Evolutionary conservation across 2,797 vertebrate genomes (phyloP).

Genomic region (Poecilia picta): DNA sequence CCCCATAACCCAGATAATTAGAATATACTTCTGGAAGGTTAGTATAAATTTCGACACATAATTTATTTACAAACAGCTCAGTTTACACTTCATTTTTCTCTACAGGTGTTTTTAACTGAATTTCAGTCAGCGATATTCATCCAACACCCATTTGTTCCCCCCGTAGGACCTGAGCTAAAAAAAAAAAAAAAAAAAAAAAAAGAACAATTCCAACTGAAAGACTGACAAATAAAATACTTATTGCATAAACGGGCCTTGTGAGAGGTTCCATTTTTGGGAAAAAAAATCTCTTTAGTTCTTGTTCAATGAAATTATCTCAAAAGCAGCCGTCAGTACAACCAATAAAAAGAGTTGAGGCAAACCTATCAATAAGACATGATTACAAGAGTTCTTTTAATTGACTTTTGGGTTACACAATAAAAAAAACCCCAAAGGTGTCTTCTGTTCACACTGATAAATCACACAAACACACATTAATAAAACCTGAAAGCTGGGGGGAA

Average conservation of each 20-base stretch:
- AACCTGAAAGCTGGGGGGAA: conserved; percentile 23
- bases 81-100: conserved; percentile 49
- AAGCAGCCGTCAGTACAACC: conserved; percentile 27
- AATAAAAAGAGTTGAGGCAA: conserved; percentile 56
- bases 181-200: conserved; percentile 45
- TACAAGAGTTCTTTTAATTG: conserved; percentile 45
- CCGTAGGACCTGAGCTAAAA: conserved; percentile 66
- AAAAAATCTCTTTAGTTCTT: conserved; percentile 22
- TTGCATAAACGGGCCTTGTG: conserved; percentile 34
- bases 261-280: not conserved
- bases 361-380: conserved; percentile 53
- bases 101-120: conserved; percentile 28
- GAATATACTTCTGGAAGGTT: conserved; percentile 61
- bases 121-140: conserved; percentile 46
- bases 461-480: conserved; percentile 34
- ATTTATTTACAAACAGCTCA: conserved; percentile 69
- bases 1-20: conserved; percentile 62
- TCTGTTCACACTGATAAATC: conserved; percentile 27
- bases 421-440: conserved; percentile 6
- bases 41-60: conserved; percentile 74
- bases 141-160: conserved; percentile 51
- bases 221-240: conserved; percentile 30
- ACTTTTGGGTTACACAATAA: conserved; percentile 53
- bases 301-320: conserved; percentile 31
- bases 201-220: conserved; percentile 53